These are phyloP conservation scores for Eospalax fontanierii DNA, from an alignment of 2,797 vertebrate species.

Conservation along the genomic window DNA sequence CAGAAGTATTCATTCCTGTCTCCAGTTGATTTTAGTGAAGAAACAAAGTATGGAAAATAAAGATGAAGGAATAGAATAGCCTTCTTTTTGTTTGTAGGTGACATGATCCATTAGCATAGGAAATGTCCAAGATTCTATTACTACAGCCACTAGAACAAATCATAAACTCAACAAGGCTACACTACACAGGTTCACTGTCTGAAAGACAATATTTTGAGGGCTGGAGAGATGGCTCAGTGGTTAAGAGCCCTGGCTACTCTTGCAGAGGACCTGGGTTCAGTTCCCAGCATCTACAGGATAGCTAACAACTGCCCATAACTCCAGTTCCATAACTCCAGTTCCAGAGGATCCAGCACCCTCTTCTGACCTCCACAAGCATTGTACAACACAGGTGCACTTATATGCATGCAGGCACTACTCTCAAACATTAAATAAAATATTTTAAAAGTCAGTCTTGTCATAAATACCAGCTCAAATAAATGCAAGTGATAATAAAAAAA, in stretches of 20 bases:
- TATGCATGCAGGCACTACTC: too few relatives aligned
- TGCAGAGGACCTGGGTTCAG: too few relatives aligned
- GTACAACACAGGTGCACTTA: too few relatives aligned
- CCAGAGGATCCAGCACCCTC: too few relatives aligned
- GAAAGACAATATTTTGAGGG: not conserved
- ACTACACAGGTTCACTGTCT: not conserved
- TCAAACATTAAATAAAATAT: too few relatives aligned
- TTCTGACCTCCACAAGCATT: too few relatives aligned
- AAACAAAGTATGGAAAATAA: not conserved
- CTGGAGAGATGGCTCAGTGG: too few relatives aligned
- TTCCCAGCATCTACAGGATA: too few relatives aligned
- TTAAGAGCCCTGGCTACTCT: too few relatives aligned
- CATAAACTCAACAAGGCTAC: constrained; percentile 11
- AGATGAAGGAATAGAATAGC: not conserved
- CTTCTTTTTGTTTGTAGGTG: not conserved
- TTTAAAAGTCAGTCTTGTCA: constrained; percentile 10
- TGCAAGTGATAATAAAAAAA: constrained; percentile 24
- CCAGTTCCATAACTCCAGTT: too few relatives aligned
- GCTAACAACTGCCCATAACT: too few relatives aligned
- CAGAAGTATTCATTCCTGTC: not conserved
- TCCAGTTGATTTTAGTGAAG: not conserved
- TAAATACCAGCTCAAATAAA: constrained; percentile 20
- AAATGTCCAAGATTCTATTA: constrained; percentile 34
- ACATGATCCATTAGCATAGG: not conserved
- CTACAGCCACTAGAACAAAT: not conserved